These are phyloP conservation scores for Protobothrops flavoviridis DNA, from an alignment of 2,113 vertebrate genomes.

Conservation along the genomic window DNA sequence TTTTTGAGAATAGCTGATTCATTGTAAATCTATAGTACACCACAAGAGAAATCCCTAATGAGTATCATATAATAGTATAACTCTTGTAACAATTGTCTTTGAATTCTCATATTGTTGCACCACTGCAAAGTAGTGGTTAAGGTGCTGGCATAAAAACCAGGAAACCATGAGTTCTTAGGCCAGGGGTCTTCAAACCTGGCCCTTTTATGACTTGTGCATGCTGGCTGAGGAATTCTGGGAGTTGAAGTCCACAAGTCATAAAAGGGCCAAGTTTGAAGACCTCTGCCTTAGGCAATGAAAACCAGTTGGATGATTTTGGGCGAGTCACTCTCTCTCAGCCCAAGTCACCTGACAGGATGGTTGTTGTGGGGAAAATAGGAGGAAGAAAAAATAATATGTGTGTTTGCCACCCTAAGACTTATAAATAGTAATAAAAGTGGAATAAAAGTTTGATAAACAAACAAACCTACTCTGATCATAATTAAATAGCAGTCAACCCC, in stretches of 20 bases:
- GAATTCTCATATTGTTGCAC: background rate
- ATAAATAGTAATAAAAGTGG: background rate
- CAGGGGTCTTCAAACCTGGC: no score
- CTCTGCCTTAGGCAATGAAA: background rate
- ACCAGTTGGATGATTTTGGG: background rate
- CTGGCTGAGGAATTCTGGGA: no score
- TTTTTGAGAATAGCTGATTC: background rate
- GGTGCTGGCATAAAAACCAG: background rate
- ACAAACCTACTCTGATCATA: background rate
- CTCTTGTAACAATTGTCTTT: background rate
- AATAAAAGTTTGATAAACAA: background rate
- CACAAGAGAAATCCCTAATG: background rate
- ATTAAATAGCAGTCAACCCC: background rate
- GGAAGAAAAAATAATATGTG: background rate
- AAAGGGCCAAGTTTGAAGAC: no score
- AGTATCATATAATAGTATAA: background rate
- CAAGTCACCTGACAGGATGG: background rate
- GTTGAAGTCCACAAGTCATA: no score
- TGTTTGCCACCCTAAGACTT: background rate
- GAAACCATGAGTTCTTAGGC: background rate
- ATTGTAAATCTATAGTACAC: background rate
- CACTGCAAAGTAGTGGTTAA: background rate
- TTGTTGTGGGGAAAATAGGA: background rate
- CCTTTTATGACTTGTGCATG: no score
- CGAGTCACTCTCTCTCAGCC: background rate